Base-by-base conservation (phyloP, 2,113 vertebrate species). In the Melozone crissalis region DNA sequence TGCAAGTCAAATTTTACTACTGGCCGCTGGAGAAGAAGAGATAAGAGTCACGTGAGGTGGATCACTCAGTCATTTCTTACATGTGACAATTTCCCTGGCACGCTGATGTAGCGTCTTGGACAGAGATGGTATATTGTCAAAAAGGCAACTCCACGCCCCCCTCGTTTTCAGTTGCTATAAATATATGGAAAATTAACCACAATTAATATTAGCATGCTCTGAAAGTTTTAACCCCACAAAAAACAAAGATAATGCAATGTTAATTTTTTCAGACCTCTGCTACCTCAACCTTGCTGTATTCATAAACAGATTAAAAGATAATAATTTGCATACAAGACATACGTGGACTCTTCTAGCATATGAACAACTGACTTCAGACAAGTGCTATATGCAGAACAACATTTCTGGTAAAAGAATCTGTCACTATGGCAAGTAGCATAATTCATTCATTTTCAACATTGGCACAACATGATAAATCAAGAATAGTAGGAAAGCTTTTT, bases 241-340 rank as follows among this genome's bases (percentile, higher is more conserved):
- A 96, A 86, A 26, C 27, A 22, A 69, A 69, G 88, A 92, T 90
- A 96, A 96, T 92, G 82, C 39, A 90, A 91, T 95, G 87, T 84
- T 96, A 95, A 90, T 95, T 91, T 95, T 96, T 96, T 94, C 94
- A 96, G 85, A 93, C 90, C 94, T 90, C 88, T 80, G 57, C 52
- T 95, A 95, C 82, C 67, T 91, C 92, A 83, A 86, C 63, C 88
- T 94, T 90, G 89, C 87, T 94, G 61, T 84, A 95, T 67, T 93
- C 85, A 95, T 88, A 95, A 91, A 90, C 75, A 91, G 88, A 95
- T 95, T 95, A 91, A 93, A 95, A 93, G 92, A 97, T 86, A 95
- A 59, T 85, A 77, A 95, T 95, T 93, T 96, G 92, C 94, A 95
- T 93, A 91, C 92, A 92, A 96, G 85, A 88, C 22, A 23, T 90